These are phyloP conservation scores for Caenorhabditis uteleia DNA, from an alignment of 2,888 invertebrate species.

Conservation along the genomic window DNA sequence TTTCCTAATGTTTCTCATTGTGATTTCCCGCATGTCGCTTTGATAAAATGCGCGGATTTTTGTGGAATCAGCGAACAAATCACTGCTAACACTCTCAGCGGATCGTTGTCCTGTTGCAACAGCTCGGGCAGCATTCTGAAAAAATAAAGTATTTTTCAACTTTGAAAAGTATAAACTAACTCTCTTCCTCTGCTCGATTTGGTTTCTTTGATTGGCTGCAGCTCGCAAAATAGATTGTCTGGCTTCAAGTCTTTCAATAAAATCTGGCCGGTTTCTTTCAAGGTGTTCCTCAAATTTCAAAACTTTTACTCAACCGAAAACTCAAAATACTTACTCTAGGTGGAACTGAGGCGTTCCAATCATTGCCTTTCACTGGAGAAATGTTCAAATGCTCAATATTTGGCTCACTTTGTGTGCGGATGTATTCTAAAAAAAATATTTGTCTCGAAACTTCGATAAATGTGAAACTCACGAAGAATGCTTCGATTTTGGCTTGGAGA, in stretches of 20 bases:
- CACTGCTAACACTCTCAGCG: conserved; percentile 22
- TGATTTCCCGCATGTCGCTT: conserved; percentile 25
- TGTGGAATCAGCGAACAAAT: conserved; percentile 27
- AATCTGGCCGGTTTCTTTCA: conserved; percentile 32
- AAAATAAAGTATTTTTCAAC: background rate
- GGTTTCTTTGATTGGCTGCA: conserved; percentile 16
- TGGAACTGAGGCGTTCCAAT: conserved; percentile 17
- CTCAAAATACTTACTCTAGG: conserved; percentile 12
- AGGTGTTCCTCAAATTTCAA: conserved; percentile 5
- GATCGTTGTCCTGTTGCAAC: conserved; percentile 21
- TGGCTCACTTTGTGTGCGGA: conserved; percentile 10
- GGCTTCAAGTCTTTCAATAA: conserved; percentile 27
- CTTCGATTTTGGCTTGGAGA: no score
- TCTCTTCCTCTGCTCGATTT: conserved; percentile 28
- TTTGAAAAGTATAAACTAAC: conserved; percentile 6
- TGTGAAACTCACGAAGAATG: conserved; percentile 4
- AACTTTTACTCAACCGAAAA: background rate
- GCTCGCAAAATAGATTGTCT: conserved; percentile 27
- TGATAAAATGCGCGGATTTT: conserved; percentile 23
- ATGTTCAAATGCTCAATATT: conserved; percentile 32
- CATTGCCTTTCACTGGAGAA: conserved; percentile 29
- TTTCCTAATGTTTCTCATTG: conserved; percentile 30
- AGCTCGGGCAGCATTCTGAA: conserved; percentile 28
- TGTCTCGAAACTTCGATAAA: conserved; percentile 1
- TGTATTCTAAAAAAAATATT: conserved; percentile 2